Evolutionary conservation across 2,888 invertebrate genomes (phyloP), one percentile per base, ranked within the genome.

Genomic region (Glyphotaelius pellucidus): DNA sequence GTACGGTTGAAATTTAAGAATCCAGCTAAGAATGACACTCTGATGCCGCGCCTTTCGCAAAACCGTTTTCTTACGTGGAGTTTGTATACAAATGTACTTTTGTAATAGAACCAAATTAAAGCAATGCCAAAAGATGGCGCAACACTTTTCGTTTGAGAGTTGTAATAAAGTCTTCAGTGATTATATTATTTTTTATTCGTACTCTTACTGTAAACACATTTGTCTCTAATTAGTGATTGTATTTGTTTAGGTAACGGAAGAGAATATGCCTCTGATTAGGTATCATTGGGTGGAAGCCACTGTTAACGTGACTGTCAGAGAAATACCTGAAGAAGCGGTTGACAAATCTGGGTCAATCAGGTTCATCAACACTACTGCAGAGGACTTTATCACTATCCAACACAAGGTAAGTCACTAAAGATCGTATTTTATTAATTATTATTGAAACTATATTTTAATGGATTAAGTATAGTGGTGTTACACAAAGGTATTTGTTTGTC

Each of bases 291-390:
- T 98, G 0, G 96, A 97, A 88, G 99, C 99, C 0, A 97, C 97
- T 47, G 99, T 99, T 0, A 97, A 97, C 92, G 98, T 99, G 0
- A 97, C 98, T 0, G 97, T 99, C 11, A 98, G 98, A 94, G 97
- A 97, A 94, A 98, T 99, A 79, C 98, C 98, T 0, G 98, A 99
- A 94, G 98, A 98, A 94, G 99, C 99, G 0, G 98, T 99, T 0
- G 97, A 97, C 92, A 99, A 98, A 94, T 99, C 99, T 1, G 99
- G 99, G 0, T 99, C 99, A 0, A 97, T 99, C 90, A 96, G 99
- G 31, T 97, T 99, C 94, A 95, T 97, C 80, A 98, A 98, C 90
- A 96, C 98, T 32, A 98, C 97, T 5, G 98, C 98, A 87, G 99
- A 99, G 94, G 97, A 98, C 92, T 99, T 99, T 94, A 97, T 99